Percentiles rank a stretch among this genome's conserved stretches.
phyloP scores from a whole-genome alignment of 2,113 vertebrate species.

The Urocitellus parryii region DNA sequence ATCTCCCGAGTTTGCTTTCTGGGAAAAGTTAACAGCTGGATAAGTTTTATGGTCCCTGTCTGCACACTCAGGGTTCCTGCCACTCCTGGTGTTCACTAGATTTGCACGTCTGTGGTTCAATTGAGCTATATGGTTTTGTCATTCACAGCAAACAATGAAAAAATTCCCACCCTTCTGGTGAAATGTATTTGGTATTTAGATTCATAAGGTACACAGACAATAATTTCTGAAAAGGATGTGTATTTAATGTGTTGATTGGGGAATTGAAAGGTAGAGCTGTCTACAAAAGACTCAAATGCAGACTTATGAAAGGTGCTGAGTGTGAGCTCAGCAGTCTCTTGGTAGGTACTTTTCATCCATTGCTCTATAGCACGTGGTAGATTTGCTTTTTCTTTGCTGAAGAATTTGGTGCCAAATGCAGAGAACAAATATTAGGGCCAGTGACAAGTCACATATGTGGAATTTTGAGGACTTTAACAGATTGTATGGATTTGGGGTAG shows the following conservation, averaged over 20 bases:
- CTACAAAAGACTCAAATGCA: background rate
- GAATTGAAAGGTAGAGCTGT: conserved; percentile 59
- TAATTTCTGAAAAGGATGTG: conserved; percentile 61
- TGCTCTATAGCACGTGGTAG: conserved; percentile 11
- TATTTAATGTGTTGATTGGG: conserved; percentile 56
- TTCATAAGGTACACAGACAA: conserved; percentile 40
- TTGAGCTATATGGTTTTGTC: conserved; percentile 1
- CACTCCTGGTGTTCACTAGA: background rate
- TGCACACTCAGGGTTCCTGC: background rate
- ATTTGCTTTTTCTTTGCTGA: conserved; percentile 58
- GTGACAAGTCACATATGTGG: conserved; percentile 56
- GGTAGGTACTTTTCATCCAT: conserved; percentile 57
- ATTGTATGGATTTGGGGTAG: conserved; percentile 55
- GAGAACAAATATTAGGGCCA: conserved; percentile 42
- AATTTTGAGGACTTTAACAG: conserved; percentile 72
- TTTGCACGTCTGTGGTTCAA: conserved; percentile 32
- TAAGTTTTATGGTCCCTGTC: background rate
- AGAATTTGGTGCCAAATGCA: conserved; percentile 41
- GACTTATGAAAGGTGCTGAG: conserved; percentile 12
- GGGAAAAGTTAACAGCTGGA: conserved; percentile 67
- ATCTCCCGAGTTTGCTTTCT: conserved; percentile 57
- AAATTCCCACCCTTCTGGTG: background rate
- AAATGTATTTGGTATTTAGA: conserved; percentile 54
- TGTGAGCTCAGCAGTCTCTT: conserved; percentile 31
- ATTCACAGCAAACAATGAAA: conserved; percentile 1